Conservation (phyloP, 2,888 invertebrate species). For the Onchidella celtica region DNA sequence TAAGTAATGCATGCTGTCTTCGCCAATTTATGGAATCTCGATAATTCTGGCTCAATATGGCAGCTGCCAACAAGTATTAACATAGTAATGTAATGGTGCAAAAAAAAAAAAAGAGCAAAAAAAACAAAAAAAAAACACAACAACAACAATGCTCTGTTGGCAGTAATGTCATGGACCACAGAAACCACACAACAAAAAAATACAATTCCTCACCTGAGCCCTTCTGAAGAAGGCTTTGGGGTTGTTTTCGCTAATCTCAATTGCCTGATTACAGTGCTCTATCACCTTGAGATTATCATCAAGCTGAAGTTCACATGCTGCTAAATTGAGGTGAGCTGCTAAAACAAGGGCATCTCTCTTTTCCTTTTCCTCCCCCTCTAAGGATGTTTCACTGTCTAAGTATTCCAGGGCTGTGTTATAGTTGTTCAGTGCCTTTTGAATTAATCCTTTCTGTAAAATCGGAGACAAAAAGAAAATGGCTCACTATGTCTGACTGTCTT, state of each 20-base stretch:
- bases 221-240: slow-evolving; percentile 94
- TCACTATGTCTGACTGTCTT: too few species aligned
- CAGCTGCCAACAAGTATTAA: too few species aligned
- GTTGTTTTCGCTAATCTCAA: slow-evolving; percentile 88
- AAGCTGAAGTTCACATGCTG: slow-evolving; percentile 89
- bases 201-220: slow-evolving; percentile 89
- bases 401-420: slow-evolving; percentile 89
- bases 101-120: too few species aligned
- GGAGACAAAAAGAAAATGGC: not conserved
- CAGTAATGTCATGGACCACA: too few species aligned
- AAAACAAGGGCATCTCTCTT: slow-evolving; percentile 83
- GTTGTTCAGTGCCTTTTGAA: slow-evolving; percentile 89
- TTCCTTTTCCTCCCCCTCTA: slow-evolving; percentile 80
- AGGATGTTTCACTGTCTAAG: slow-evolving; percentile 83
- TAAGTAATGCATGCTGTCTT: too few species aligned
- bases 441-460: slow-evolving; percentile 84
- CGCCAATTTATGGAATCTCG: too few species aligned
- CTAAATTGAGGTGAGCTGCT: slow-evolving; percentile 89
- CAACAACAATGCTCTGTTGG: too few species aligned
- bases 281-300: slow-evolving; percentile 81
- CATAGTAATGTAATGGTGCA: too few species aligned
- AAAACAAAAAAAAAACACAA: too few species aligned
- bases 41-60: too few species aligned
- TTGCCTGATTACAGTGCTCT: slow-evolving; percentile 86
- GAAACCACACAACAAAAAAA: too few species aligned